Evolutionary conservation across 2,797 vertebrate species (phyloP), one percentile per base, ranked within the genome.

Genomic region (Pipistrellus pipistrellus): DNA sequence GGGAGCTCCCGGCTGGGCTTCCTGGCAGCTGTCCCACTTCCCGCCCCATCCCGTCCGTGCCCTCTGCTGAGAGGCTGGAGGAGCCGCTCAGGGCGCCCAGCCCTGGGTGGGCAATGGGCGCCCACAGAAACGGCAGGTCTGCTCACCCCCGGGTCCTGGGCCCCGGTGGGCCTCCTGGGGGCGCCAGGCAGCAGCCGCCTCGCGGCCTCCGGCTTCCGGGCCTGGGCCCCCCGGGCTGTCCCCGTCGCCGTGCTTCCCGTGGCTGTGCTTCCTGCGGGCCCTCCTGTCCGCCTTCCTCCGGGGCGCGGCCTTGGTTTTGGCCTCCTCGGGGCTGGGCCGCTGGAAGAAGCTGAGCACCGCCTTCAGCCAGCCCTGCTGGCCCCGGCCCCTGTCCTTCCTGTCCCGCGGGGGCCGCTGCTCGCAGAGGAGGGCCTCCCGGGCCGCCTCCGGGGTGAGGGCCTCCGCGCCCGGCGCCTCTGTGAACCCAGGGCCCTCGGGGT

Each of bases 331-430:
- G 27, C 27, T 95, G 1, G 93, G 98, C 95, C 90, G 98, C 30
- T 98, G 94, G 94, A 99, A 97, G 23, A 99, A 72, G 53, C 96
- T 98, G 6, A 99, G 0, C 3, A 99, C 1, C 1, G 13, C 96
- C 97, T 99, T 99, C 97, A 99, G 98, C 96, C 98, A 96, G 0
- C 98, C 96, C 1, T 71, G 88, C 15, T 97, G 98, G 27, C 2
- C 55, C 93, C 87, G 85, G 85, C 86, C 53, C 96, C 82, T 96
- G 97, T 84, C 98, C 91, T 99, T 99, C 68, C 96, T 94, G 93
- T 98, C 91, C 17, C 94, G 91, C 62, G 68, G 78, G 8, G 51
- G 6, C 95, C 93, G 72, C 6, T 3, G 62, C 35, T 96, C 93
- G 0, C 15, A 85, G 1, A 13, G 15, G 18, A 93, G 5, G 62